These are phyloP conservation scores for Listronotus oregonensis DNA, from an alignment of 1,140 invertebrate species.

Conservation along the genomic window DNA sequence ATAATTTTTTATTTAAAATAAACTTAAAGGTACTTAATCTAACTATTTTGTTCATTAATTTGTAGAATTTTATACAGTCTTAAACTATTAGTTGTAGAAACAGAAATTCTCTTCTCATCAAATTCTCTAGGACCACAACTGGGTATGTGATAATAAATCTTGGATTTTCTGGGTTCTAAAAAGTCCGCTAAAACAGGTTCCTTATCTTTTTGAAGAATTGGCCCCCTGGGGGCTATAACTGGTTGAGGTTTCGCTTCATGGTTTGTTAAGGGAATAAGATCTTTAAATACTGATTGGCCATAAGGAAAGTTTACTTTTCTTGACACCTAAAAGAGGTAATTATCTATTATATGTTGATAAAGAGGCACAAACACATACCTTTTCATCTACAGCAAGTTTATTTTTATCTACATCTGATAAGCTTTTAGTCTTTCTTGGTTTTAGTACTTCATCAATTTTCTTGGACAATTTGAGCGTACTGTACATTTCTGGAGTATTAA, in stretches of 20 bases:
- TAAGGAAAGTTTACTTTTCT: slow-evolving; percentile 48
- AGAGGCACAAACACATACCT: slow-evolving; percentile 34
- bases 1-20: slow-evolving; percentile 1
- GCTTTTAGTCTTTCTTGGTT: slow-evolving; percentile 36
- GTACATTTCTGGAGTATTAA: slow-evolving; percentile 40
- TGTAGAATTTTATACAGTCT: slow-evolving; percentile 42
- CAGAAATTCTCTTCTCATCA: slow-evolving; percentile 14
- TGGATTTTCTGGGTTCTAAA: slow-evolving; percentile 25
- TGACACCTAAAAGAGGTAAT: slow-evolving; percentile 38
- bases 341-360: neutral
- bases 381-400: slow-evolving; percentile 43
- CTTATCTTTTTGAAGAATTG: slow-evolving; percentile 42
- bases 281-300: slow-evolving; percentile 44
- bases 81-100: slow-evolving; percentile 35
- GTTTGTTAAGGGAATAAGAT: slow-evolving; percentile 45
- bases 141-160: slow-evolving; percentile 34
- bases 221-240: slow-evolving; percentile 27
- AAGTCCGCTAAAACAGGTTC: slow-evolving; percentile 46
- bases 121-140: neutral
- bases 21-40: too few species aligned
- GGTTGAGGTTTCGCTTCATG: slow-evolving; percentile 29
- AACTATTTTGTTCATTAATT: slow-evolving; percentile 30
- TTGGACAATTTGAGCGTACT: slow-evolving; percentile 38
- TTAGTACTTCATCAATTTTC: slow-evolving; percentile 42
- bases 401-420: slow-evolving; percentile 31